Evolutionary conservation across 1,140 invertebrate genomes (phyloP), one percentile per base, ranked within the genome.

Genomic region (Ladona fulva): DNA sequence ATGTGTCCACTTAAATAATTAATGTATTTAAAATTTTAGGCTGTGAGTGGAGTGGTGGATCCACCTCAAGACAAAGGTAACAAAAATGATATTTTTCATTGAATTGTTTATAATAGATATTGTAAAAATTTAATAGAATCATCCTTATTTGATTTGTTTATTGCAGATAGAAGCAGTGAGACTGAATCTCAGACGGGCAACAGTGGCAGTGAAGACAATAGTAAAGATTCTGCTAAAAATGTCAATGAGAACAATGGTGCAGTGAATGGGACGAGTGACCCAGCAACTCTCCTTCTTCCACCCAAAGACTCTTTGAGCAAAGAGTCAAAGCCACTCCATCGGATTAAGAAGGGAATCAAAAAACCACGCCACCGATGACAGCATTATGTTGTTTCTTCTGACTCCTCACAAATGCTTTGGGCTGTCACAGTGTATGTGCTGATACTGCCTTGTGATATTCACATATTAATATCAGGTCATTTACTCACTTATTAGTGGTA

Each of bases 121-220:
- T n/a, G n/a, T n/a, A n/a, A n/a, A n/a, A n/a, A 78, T 79, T 78
- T 76, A 42, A 14, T 79, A 79, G 66, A 59, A 42, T 42, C 75
- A 29, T 73, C 77, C 75, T 16, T 75, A 59, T 77, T 80, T 74
- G 77, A 22, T 80, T 77, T 75, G 22, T 78, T 25, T 37, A n/a
- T 14, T 74, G 91, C 90, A 87, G 93, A 94, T 82, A 89, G 92
- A 82, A 93, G 94, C 82, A 95, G 93, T 86, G 95, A 96, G 86
- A 93, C 92, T 74, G 95, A 97, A 86, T 95, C 94, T 16, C 93
- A 95, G 85, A 94, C 89, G 80, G 89, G 89, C 74, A 90, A 90
- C 81, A 91, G 90, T 82, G 89, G 88, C 79, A 90, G 89, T 82
- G 90, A 91, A 82, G 90, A 91, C 83, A 90, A 90, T 83, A 87